Evolutionary conservation across 2,888 invertebrate genomes (phyloP), one percentile per base, ranked within the genome.

Genomic region (Trichopoda pennipes): DNA sequence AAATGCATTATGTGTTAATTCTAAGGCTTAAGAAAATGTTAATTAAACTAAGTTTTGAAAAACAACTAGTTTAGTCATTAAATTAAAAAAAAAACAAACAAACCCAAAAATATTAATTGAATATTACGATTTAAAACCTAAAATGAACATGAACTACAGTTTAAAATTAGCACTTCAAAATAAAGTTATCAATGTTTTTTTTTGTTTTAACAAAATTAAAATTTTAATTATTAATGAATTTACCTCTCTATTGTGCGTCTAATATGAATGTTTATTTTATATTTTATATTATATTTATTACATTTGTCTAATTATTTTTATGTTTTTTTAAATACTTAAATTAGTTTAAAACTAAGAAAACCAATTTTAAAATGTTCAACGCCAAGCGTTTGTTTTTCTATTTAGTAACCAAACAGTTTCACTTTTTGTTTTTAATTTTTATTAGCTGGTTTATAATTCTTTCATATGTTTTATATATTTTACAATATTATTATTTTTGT

Each of bases 341-440:
- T 44, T 12, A 44, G 42, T n/a, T 44, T 14, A 14, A 44, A 44
- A 44, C 14, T 44, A 14, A 14, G 14, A 44, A 16, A 44, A 14
- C 1, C 1, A 3, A 12, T 44, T 44, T 38, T 38, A 38, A 21
- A 66, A 53, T 32, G 7, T 32, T 72, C 53, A 66, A 56, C 78
- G 78, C 78, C 53, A 73, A 79, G 72, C 78, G 72, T 73, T 63
- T 69, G 21, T 53, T 32, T 51, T 58, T 56, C 44, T 58, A 58
- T 16, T 51, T 77, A 56, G 17, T 49, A 49, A 17, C 17, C 17
- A 38, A 17, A n/a, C n/a, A n/a, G 3, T n/a, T 49, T 17, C 35
- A 38, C n/a, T 51, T 42, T 17, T 8, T 38, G 55, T n/a, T 49
- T 19, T 38, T 19, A 19, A 35, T 14, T n/a, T 19, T 47, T 56